A percentile compares a stretch with the other conserved stretches of the same genome.
phyloP scores from a whole-genome alignment of 2,113 vertebrate genomes.

The Paramisgurnus dabryanus region DNA sequence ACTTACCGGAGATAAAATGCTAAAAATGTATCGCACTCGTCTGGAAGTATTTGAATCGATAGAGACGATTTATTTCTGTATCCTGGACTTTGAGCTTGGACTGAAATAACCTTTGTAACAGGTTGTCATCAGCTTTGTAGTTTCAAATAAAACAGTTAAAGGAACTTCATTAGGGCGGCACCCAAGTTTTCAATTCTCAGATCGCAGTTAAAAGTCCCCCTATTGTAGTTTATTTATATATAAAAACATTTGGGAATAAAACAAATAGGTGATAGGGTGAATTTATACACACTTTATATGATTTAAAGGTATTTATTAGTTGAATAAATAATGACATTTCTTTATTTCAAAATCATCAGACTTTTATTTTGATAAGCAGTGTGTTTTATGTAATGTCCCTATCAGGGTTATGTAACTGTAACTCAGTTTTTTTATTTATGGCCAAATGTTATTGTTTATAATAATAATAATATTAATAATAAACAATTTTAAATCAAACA shows the following conservation, averaged over 20 bases:
- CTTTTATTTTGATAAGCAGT: conserved; percentile 9
- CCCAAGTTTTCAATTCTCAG: not conserved
- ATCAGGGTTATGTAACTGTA: too few species aligned
- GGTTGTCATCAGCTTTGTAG: not conserved
- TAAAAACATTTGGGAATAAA: not conserved
- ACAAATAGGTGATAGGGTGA: not conserved
- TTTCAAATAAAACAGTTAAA: not conserved
- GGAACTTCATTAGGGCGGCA: not conserved
- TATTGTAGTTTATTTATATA: too few species aligned
- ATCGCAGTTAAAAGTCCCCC: conserved; percentile 24
- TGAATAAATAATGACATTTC: too few species aligned
- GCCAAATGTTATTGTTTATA: too few species aligned
- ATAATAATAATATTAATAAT: too few species aligned
- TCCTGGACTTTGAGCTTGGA: not conserved
- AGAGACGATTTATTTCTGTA: not conserved
- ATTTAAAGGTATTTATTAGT: too few species aligned
- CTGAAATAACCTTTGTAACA: not conserved
- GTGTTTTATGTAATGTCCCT: too few species aligned
- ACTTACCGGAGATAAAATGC: not conserved
- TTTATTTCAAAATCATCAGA: not conserved
- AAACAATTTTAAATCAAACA: too few species aligned
- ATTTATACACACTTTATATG: too few species aligned
- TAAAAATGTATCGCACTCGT: not conserved
- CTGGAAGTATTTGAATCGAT: not conserved
- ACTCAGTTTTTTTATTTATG: too few species aligned